phyloP scores from a whole-genome alignment of 2,888 invertebrate genomes.

The Drosophila macrospina region DNA sequence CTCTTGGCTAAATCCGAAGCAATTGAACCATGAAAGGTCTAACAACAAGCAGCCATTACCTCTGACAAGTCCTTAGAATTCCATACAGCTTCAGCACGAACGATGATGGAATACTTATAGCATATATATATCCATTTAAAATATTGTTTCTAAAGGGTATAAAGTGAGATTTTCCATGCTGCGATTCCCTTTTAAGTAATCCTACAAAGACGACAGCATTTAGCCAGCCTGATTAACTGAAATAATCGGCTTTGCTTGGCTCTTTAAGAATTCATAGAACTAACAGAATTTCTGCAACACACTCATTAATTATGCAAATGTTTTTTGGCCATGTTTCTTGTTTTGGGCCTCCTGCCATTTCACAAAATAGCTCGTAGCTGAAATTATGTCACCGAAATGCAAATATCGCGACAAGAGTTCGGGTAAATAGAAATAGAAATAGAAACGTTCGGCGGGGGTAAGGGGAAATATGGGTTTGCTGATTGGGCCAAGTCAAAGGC shows the following conservation, averaged over 20 bases:
- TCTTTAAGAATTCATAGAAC: constrained; percentile 35
- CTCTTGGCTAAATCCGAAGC: constrained; percentile 18
- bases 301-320: constrained; percentile 75
- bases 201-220: background rate
- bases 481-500: constrained; percentile 57
- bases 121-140: background rate
- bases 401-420: constrained; percentile 56
- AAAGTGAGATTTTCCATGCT: background rate
- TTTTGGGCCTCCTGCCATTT: constrained; percentile 22
- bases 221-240: constrained; percentile 10
- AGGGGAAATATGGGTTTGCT: constrained; percentile 33
- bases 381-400: constrained; percentile 76
- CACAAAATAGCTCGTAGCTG: constrained; percentile 40
- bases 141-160: constrained; percentile 1
- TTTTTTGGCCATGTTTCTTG: constrained; percentile 47
- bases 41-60: constrained; percentile 32
- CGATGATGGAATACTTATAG: constrained; percentile 13
- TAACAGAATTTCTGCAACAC: constrained; percentile 29
- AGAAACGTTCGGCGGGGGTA: too few species aligned
- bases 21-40: constrained; percentile 32
- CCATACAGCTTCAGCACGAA: background rate
- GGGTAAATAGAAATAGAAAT: background rate
- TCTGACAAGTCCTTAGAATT: constrained; percentile 23
- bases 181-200: background rate
- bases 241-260: constrained; percentile 24